phyloP scores from a whole-genome alignment of 1,140 invertebrate genomes.

The Chlorops oryzae region DNA sequence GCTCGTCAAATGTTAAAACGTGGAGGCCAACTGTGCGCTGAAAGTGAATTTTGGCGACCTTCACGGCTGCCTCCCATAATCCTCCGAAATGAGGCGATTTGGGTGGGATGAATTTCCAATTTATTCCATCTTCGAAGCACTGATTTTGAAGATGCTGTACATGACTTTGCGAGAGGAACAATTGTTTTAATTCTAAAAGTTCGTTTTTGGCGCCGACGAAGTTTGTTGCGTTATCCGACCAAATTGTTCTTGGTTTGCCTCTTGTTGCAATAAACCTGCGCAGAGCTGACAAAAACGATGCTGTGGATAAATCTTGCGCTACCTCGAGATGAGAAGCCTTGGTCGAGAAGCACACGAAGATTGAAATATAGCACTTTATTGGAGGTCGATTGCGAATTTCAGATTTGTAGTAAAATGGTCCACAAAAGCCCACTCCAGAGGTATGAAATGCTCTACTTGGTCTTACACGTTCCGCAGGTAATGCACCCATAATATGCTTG shows the following conservation, averaged over 20 bases:
- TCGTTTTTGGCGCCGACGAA: no score
- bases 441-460: background rate
- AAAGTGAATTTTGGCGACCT: slow-evolving; percentile 12
- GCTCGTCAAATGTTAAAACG: slow-evolving; percentile 7
- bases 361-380: slow-evolving; percentile 11
- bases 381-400: slow-evolving; percentile 9
- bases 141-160: no score
- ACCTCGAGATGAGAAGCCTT: slow-evolving; percentile 9
- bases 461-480: slow-evolving; percentile 2
- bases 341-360: slow-evolving; percentile 12
- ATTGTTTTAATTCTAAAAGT: no score
- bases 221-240: no score
- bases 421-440: slow-evolving; percentile 11
- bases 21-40: background rate
- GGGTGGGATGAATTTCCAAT: no score
- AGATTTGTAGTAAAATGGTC: slow-evolving; percentile 13
- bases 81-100: no score
- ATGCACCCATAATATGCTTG: slow-evolving; percentile 4
- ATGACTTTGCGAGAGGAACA: no score
- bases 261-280: no score
- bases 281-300: no score
- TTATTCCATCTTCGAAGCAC: no score
- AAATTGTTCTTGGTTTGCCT: background rate
- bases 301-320: no score
- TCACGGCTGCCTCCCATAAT: slow-evolving; percentile 6